phyloP scores from a whole-genome alignment of 2,888 invertebrate genomes.

The Stenoptilia bipunctidactyla region DNA sequence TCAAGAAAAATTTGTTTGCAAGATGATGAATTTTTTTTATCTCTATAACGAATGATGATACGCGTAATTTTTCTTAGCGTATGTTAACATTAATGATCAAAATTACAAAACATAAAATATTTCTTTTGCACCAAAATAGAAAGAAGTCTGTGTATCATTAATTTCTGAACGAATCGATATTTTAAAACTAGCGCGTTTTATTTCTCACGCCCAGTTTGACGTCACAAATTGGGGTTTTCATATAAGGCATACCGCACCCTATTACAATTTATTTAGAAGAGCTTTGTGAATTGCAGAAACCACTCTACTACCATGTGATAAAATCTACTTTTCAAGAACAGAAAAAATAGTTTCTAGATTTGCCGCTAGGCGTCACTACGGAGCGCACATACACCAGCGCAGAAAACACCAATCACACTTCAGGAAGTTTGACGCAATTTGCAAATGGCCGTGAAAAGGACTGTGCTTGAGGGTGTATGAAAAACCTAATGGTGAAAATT shows the following conservation, averaged over 20 bases:
- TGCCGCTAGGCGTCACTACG: constrained; percentile 35
- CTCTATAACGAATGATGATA: too few species aligned
- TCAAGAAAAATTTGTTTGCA: too few species aligned
- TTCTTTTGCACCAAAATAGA: too few species aligned
- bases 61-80: too few species aligned
- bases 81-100: too few species aligned
- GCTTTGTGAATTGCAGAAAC: constrained; percentile 10
- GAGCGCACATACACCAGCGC: constrained; percentile 44
- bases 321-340: constrained; percentile 21
- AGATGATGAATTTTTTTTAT: too few species aligned
- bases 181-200: constrained; percentile 37
- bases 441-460: constrained; percentile 72
- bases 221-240: constrained; percentile 66
- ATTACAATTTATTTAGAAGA: constrained; percentile 12
- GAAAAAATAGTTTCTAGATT: constrained; percentile 23
- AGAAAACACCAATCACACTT: constrained; percentile 56
- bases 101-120: too few species aligned
- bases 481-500: constrained; percentile 59
- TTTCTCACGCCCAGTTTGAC: constrained; percentile 70
- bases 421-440: constrained; percentile 70
- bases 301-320: constrained; percentile 7
- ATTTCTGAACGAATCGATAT: too few species aligned
- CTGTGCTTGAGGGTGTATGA: constrained; percentile 62
- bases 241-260: constrained; percentile 61
- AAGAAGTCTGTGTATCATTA: too few species aligned